Evolutionary conservation across 2,888 invertebrate genomes (phyloP), one percentile per base, ranked within the genome.

Genomic region (Falcaria lacertinaria): DNA sequence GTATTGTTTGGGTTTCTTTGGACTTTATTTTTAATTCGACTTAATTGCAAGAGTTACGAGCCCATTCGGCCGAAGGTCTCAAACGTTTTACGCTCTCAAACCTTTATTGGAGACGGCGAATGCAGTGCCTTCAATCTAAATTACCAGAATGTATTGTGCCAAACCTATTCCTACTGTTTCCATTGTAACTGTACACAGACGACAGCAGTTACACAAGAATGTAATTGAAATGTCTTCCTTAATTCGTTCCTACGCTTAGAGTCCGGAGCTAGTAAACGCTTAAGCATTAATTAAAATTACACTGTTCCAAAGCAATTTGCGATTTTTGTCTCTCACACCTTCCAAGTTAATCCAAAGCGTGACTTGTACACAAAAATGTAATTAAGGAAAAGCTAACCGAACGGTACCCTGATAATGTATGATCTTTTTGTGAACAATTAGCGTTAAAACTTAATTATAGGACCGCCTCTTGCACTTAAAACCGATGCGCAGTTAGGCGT

Each of bases 1-100:
- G 67, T 71, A 68, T 60, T 56, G 59, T 56, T 54, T 54, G 49
- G 60, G 64, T 74, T 80, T 69, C 74, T 75, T 80, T 76, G 53
- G 69, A 74, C 71, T 80, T 86, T 84, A 85, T 84, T 87, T 84
- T 85, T 84, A 82, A 83, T 85, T 84, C 76, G 74, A 74, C 80
- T 84, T 85, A 84, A 86, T 87, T 86, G 82, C 79, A 49, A 78
- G 76, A 85, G 80, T 86, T 81, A 86, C 84, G 84, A 78, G 69
- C 64, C 66, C 43, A 56, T 69, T 68, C 52, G 67, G 60, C 69
- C 66, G 64, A 62, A 69, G 72, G 65, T 68, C 70, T 67, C 57
- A 63, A 62, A 70, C 74, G 68, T 76, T 79, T 80, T 78, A 80
- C 68, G 69, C 64, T 68, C 62, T 37, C 51, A 68, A 63, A 69